These are phyloP conservation scores for Campopleginae sp. DNA, from an alignment of 2,888 invertebrate genomes.

Conservation along the genomic window DNA sequence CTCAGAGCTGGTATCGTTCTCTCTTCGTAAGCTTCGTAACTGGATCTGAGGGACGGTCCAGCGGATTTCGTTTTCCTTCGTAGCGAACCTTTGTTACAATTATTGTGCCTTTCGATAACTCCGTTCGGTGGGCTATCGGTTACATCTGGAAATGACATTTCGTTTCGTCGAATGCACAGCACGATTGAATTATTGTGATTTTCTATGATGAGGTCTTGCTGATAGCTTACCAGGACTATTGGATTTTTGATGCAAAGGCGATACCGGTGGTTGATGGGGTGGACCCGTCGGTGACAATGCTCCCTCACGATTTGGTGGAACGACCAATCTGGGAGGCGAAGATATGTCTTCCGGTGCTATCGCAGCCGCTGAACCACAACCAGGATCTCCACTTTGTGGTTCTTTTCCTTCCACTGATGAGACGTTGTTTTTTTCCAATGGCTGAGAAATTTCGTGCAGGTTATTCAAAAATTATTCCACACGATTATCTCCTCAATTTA, in stretches of 20 bases:
- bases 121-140: slow-evolving; percentile 85
- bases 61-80: slow-evolving; percentile 86
- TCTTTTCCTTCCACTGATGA: slow-evolving; percentile 78
- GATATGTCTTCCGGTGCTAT: slow-evolving; percentile 76
- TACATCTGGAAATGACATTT: slow-evolving; percentile 72
- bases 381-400: slow-evolving; percentile 71
- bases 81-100: slow-evolving; percentile 85
- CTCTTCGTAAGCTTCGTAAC: slow-evolving; percentile 95
- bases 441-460: slow-evolving; percentile 68
- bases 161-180: background rate
- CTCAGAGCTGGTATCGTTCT: slow-evolving; percentile 92
- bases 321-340: slow-evolving; percentile 78
- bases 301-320: slow-evolving; percentile 82
- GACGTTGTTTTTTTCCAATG: slow-evolving; percentile 80
- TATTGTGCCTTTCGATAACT: slow-evolving; percentile 78
- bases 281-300: slow-evolving; percentile 84
- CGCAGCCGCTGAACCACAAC: slow-evolving; percentile 70
- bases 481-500: background rate
- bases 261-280: slow-evolving; percentile 84
- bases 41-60: slow-evolving; percentile 84
- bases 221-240: slow-evolving; percentile 84
- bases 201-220: background rate
- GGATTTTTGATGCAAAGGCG: slow-evolving; percentile 85
- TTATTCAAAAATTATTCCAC: background rate
- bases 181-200: background rate